Percentiles rank a stretch among this genome's conserved stretches.
phyloP scores from a whole-genome alignment of 2,113 vertebrate genomes.

The Aegotheles bennettii region DNA sequence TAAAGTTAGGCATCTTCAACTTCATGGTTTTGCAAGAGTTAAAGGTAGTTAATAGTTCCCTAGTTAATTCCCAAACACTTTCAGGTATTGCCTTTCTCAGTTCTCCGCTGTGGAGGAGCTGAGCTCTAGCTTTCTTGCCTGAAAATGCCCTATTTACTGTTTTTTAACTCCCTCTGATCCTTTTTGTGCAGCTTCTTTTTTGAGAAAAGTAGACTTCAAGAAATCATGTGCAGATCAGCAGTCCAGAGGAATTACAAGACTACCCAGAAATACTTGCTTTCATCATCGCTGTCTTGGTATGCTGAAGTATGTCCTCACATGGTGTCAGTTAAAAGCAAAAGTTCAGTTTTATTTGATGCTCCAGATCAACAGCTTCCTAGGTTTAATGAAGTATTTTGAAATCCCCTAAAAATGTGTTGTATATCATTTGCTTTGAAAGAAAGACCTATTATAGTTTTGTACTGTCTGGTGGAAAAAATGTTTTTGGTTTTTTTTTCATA shows the following conservation, averaged over 20 bases:
- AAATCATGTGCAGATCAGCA: not conserved
- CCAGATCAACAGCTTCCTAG: not conserved
- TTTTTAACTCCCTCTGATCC: not conserved
- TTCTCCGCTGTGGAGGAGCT: not conserved
- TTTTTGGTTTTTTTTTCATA: fast-evolving
- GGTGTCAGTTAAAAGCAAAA: not conserved
- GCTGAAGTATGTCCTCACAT: not conserved
- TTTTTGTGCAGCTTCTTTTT: not conserved
- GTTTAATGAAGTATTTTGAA: slow-evolving; percentile 2
- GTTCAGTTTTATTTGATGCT: not conserved
- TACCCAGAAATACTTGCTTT: not conserved
- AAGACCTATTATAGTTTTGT: not conserved
- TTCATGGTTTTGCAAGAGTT: not conserved
- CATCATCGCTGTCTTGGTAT: not conserved
- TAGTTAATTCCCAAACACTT: not conserved
- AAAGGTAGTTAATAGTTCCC: not conserved
- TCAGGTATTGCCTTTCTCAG: not conserved
- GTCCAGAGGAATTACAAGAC: not conserved
- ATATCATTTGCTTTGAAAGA: not conserved
- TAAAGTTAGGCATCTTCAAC: not conserved
- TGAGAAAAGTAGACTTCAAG: not conserved
- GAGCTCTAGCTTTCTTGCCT: not conserved
- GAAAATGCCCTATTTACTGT: not conserved
- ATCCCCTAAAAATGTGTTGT: not conserved
- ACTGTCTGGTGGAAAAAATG: not conserved